phyloP scores from a whole-genome alignment of 2,113 vertebrate species.

The Cranoglanis bouderius region DNA sequence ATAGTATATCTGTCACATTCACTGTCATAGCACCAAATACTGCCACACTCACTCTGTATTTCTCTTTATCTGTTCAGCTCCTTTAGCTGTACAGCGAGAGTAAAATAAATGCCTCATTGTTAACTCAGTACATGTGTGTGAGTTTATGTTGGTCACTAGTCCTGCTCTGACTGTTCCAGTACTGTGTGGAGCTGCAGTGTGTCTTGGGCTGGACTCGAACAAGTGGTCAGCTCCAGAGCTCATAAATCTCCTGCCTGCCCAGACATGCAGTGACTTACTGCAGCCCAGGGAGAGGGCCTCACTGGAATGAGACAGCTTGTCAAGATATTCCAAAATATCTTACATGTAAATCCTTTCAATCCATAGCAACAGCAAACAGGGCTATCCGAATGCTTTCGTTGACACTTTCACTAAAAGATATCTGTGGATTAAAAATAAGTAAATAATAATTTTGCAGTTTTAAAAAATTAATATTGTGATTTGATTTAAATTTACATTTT shows the following conservation, averaged over 20 bases:
- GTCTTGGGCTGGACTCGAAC: constrained; percentile 40
- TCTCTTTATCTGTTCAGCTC: background rate
- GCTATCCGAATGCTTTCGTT: constrained; percentile 16
- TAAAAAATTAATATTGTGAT: background rate
- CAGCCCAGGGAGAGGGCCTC: constrained; percentile 55
- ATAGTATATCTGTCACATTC: background rate
- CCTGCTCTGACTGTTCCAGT: constrained; percentile 15
- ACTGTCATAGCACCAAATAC: background rate
- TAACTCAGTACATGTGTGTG: constrained; percentile 8
- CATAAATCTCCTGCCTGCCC: constrained; percentile 54
- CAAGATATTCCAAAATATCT: constrained; percentile 54
- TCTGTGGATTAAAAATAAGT: constrained; percentile 28
- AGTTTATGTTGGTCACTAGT: constrained; percentile 22
- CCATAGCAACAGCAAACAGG: constrained; percentile 45
- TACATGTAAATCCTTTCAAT: constrained; percentile 54
- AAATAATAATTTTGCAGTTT: background rate
- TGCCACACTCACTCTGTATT: background rate
- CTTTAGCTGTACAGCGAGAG: background rate
- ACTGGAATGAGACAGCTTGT: constrained; percentile 53
- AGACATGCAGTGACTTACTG: constrained; percentile 58
- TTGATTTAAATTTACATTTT: background rate
- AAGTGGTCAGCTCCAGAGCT: constrained; percentile 52
- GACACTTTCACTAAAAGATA: constrained; percentile 24
- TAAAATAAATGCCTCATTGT: constrained; percentile 12
- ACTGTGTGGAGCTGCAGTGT: constrained; percentile 33